phyloP scores from a whole-genome alignment of 2,797 vertebrate genomes.

The Lutjanus argentimaculatus region DNA sequence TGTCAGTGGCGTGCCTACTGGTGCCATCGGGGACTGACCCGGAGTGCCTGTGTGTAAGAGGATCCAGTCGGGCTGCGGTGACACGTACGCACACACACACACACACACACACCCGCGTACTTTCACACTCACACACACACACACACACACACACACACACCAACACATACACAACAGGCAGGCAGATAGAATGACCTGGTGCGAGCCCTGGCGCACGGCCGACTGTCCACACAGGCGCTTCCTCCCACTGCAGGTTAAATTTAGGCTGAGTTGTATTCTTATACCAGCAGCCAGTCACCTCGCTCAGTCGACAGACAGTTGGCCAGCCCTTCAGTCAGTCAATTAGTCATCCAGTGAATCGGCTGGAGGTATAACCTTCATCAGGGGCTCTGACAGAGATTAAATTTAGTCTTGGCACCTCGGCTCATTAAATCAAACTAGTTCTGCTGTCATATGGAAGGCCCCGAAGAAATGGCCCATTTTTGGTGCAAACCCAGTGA shows the following conservation, averaged over 20 bases:
- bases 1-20: conserved; percentile 80
- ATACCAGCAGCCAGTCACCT: conserved; percentile 79
- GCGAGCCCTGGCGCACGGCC: conserved; percentile 89
- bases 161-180: conserved; percentile 72
- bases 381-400: conserved; percentile 71
- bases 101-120: conserved; percentile 38
- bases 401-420: conserved; percentile 77
- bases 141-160: conserved; percentile 62
- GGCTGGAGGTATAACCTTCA: conserved; percentile 76
- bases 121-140: conserved; percentile 53
- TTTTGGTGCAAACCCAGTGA: conserved; percentile 32
- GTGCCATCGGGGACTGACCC: conserved; percentile 84
- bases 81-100: conserved; percentile 67
- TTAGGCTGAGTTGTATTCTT: conserved; percentile 92
- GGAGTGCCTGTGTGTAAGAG: conserved; percentile 81
- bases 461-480: conserved; percentile 50
- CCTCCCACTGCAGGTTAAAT: conserved; percentile 92
- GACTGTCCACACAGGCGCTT: conserved; percentile 95
- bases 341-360: conserved; percentile 79
- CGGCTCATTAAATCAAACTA: conserved; percentile 77
- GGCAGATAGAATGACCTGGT: conserved; percentile 89
- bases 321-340: conserved; percentile 71
- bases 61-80: conserved; percentile 67
- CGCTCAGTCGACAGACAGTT: conserved; percentile 72
- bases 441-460: conserved; percentile 62